phyloP scores from a whole-genome alignment of 1,140 invertebrate species.

The Procambarus clarkii region DNA sequence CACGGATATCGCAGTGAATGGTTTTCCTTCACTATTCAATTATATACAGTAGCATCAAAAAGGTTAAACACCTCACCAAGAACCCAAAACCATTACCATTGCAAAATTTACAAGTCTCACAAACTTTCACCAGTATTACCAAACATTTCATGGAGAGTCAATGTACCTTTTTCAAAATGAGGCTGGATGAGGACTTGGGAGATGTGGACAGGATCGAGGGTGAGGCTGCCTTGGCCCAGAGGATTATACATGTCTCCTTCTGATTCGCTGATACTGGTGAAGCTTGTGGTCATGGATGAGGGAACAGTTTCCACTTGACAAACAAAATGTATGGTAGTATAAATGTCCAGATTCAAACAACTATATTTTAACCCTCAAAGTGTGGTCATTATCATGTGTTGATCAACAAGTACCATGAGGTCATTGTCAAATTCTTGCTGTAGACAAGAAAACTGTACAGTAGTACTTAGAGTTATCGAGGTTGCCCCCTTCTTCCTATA shows the following conservation, averaged over 20 bases:
- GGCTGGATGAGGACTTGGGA: conserved; percentile 51
- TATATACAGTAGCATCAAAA: no score
- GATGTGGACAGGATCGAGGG: conserved; percentile 50
- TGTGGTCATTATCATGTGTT: no score
- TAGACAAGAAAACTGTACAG: no score
- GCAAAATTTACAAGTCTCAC: neutral
- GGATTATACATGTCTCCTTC: conserved; percentile 53
- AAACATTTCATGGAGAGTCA: neutral
- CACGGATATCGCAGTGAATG: no score
- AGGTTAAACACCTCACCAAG: neutral
- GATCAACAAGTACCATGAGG: no score
- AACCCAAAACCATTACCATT: neutral
- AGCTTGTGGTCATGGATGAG: conserved; percentile 72
- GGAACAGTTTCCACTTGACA: conserved; percentile 57
- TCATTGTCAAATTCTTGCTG: no score
- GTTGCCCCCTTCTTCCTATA: no score
- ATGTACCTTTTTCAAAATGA: conserved; percentile 66
- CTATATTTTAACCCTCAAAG: neutral
- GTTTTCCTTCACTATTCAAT: no score
- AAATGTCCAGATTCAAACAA: neutral
- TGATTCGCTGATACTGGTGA: conserved; percentile 72
- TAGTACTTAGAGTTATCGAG: no score
- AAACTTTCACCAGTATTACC: neutral
- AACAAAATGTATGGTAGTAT: neutral
- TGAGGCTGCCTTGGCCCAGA: conserved; percentile 28